These are phyloP conservation scores for Siderastrea radians DNA, from an alignment of 92 coral and sea anemone species.

Conservation along the genomic window DNA sequence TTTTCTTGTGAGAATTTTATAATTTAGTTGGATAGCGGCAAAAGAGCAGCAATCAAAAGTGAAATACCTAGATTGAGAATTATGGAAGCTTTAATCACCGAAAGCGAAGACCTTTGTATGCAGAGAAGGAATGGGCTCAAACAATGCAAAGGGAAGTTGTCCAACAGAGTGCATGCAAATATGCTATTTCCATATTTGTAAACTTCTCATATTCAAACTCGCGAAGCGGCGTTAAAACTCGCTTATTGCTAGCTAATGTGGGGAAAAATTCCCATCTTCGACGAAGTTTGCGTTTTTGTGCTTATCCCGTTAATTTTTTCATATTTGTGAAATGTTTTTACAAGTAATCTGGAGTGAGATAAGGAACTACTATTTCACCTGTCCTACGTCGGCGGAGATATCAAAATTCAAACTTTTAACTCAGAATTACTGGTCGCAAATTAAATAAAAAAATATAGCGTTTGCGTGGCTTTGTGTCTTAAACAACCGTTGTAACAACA, in stretches of 20 bases:
- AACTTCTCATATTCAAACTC: conserved; percentile 40
- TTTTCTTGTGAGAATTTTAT: conserved; percentile 13
- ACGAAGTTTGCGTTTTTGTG: neutral
- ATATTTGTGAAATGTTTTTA: conserved; percentile 52
- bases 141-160: conserved; percentile 20
- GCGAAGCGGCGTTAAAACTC: conserved; percentile 3
- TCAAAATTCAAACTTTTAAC: conserved; percentile 77
- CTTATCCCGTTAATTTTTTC: neutral
- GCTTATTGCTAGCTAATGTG: neutral
- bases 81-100: conserved; percentile 12
- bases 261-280: neutral
- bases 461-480: conserved; percentile 11
- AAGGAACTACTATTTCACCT: conserved; percentile 50
- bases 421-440: conserved; percentile 65
- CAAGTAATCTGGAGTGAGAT: conserved; percentile 38
- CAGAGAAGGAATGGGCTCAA: conserved; percentile 45
- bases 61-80: conserved; percentile 39
- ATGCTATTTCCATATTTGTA: conserved; percentile 63
- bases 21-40: conserved; percentile 11
- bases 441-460: conserved; percentile 69
- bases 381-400: conserved; percentile 41
- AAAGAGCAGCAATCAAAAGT: conserved; percentile 31
- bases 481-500: conserved; percentile 13
- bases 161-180: conserved; percentile 79
- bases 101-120: conserved; percentile 33